These are phyloP conservation scores for Hydrolagus affinis DNA, from an alignment of 2,113 vertebrate species.

Conservation along the genomic window DNA sequence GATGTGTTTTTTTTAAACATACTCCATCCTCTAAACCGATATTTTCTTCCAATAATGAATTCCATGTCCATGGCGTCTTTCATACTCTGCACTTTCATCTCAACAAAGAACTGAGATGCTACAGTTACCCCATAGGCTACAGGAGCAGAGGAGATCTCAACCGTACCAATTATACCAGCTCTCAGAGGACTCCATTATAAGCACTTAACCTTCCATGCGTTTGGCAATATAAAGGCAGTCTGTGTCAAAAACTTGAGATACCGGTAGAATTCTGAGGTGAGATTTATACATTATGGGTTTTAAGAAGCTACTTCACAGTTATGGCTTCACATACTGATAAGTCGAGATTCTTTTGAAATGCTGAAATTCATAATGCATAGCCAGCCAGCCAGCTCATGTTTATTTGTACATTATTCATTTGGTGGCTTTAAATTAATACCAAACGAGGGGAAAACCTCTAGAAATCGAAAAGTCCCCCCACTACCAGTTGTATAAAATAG, in stretches of 20 bases:
- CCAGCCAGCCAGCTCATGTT: slow-evolving; percentile 31
- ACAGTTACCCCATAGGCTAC: slow-evolving; percentile 41
- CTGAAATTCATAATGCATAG: slow-evolving; percentile 11
- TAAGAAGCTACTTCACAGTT: slow-evolving; percentile 29
- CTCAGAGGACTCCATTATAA: slow-evolving; percentile 45
- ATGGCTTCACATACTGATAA: slow-evolving; percentile 39
- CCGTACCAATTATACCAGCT: slow-evolving; percentile 43
- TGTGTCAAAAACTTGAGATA: slow-evolving; percentile 41
- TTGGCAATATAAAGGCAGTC: slow-evolving; percentile 38
- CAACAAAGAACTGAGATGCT: slow-evolving; percentile 39
- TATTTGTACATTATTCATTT: slow-evolving; percentile 39
- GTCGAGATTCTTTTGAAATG: slow-evolving; percentile 38
- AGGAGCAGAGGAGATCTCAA: slow-evolving; percentile 35
- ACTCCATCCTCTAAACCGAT: not conserved
- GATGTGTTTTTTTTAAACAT: not conserved
- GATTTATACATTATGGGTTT: slow-evolving; percentile 36
- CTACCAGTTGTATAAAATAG: not conserved
- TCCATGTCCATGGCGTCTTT: slow-evolving; percentile 38
- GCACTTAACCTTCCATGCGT: slow-evolving; percentile 40
- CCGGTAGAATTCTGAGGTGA: slow-evolving; percentile 38
- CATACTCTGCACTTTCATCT: slow-evolving; percentile 41
- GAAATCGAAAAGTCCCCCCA: not conserved
- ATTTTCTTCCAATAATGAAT: slow-evolving; percentile 34
- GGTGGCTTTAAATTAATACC: slow-evolving; percentile 36
- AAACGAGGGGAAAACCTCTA: slow-evolving; percentile 36